Evolutionary conservation across 2,888 invertebrate species (phyloP).

Genomic region (Alviniconcha strummeri): DNA sequence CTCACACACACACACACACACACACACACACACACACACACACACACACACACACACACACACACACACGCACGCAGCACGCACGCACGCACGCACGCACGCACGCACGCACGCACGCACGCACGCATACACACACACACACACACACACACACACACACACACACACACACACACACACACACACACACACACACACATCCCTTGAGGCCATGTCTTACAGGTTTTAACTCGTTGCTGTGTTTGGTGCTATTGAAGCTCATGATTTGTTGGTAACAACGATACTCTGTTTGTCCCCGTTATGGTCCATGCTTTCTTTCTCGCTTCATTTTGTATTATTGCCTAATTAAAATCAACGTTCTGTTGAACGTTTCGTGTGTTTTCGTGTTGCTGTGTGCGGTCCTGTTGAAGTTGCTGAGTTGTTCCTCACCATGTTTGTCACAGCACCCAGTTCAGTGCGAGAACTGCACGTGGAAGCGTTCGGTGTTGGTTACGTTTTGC

Average conservation of each 20-base stretch:
- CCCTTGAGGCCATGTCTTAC: too few relatives aligned
- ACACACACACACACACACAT: not conserved
- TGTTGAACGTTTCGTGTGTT: too few relatives aligned
- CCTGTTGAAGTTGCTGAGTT: too few relatives aligned
- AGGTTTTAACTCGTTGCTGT: too few relatives aligned
- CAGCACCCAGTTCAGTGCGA: conserved; percentile 62
- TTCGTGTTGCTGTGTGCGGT: too few relatives aligned
- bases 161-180: not conserved
- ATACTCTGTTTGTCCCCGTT: too few relatives aligned
- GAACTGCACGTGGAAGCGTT: conserved; percentile 56
- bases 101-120: not conserved
- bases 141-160: not conserved
- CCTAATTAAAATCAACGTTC: too few relatives aligned
- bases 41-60: not conserved
- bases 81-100: not conserved
- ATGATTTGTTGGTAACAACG: too few relatives aligned
- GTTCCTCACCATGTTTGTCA: conserved; percentile 23
- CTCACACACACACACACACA: not conserved
- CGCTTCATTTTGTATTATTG: too few relatives aligned
- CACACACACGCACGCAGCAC: not conserved
- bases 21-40: conserved; percentile 1
- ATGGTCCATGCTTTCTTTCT: too few relatives aligned
- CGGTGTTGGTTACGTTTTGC: conserved; percentile 78
- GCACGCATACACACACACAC: not conserved
- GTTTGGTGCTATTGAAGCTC: too few relatives aligned